Evolutionary conservation across 2,797 vertebrate species (phyloP).

Genomic region (Nyctalus aviator): DNA sequence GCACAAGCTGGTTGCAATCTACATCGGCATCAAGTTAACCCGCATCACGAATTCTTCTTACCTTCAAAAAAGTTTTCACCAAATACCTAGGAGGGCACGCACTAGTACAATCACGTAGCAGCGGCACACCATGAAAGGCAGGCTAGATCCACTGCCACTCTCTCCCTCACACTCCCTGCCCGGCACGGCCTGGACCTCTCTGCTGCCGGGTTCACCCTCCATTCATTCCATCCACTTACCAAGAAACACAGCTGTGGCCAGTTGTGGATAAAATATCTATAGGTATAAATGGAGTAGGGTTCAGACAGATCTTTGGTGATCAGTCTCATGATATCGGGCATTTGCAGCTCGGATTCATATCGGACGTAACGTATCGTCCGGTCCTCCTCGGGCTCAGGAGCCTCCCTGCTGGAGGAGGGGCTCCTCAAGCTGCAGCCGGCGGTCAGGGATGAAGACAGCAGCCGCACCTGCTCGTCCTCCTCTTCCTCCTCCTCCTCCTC

Average conservation of each 20-base stretch:
- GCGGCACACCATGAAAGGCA: neutral
- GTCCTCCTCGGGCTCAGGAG: conserved; percentile 86
- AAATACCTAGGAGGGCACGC: neutral
- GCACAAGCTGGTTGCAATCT: neutral
- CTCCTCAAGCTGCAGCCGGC: conserved; percentile 87
- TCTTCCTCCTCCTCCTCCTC: conserved; percentile 71
- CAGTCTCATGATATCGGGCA: conserved; percentile 99
- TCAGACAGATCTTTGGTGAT: conserved; percentile 99
- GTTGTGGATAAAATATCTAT: conserved; percentile 99
- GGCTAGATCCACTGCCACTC: conserved; percentile 55
- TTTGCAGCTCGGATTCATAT: conserved; percentile 98
- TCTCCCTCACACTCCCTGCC: conserved; percentile 72
- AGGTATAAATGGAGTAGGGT: conserved; percentile 99
- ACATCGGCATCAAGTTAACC: neutral
- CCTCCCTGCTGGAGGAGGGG: conserved; percentile 78
- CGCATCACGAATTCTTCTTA: conserved; percentile 46
- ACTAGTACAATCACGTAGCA: neutral
- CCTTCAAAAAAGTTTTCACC: conserved; percentile 46
- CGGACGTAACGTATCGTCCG: conserved; percentile 96
- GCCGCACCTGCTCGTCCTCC: conserved; percentile 84
- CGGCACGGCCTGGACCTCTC: conserved; percentile 49
- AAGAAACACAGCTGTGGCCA: conserved; percentile 99
- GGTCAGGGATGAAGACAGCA: conserved; percentile 86
- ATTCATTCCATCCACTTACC: conserved; percentile 91
- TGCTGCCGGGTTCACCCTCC: conserved; percentile 64